These are phyloP conservation scores for Notothenia coriiceps DNA, from an alignment of 2,113 vertebrate genomes.

Conservation along the genomic window DNA sequence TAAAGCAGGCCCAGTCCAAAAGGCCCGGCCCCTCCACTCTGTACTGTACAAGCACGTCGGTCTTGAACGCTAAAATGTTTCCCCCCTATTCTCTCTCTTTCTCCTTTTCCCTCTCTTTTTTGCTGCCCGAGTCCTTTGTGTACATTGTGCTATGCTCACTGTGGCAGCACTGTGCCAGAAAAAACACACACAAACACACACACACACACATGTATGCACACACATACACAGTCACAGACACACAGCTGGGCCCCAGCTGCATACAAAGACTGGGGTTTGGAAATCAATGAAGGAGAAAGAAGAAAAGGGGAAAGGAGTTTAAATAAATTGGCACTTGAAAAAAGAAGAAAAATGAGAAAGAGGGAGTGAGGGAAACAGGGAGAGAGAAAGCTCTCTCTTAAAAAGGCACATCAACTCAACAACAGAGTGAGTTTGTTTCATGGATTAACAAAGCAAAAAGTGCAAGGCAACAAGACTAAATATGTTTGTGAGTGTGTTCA, in stretches of 20 bases:
- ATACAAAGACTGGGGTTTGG: slow-evolving; percentile 87
- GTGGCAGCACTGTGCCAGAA: slow-evolving; percentile 84
- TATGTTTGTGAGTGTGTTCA: slow-evolving; percentile 47
- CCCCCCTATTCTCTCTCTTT: slow-evolving; percentile 52
- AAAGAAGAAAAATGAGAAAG: slow-evolving; percentile 81
- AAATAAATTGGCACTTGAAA: slow-evolving; percentile 89
- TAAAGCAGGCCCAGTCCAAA: slow-evolving; percentile 60
- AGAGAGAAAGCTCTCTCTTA: slow-evolving; percentile 55
- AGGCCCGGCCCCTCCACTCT: slow-evolving; percentile 56
- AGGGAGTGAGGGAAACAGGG: slow-evolving; percentile 66
- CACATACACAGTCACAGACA: slow-evolving; percentile 74
- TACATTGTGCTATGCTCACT: slow-evolving; percentile 81
- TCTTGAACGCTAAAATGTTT: slow-evolving; percentile 54
- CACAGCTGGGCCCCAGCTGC: slow-evolving; percentile 89
- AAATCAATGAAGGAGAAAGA: slow-evolving; percentile 90
- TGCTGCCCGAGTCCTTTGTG: slow-evolving; percentile 75
- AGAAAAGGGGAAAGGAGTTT: slow-evolving; percentile 86
- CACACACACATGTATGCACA: slow-evolving; percentile 22
- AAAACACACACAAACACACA: slow-evolving; percentile 77
- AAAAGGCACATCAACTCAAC: slow-evolving; percentile 71
- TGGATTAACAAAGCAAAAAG: slow-evolving; percentile 57
- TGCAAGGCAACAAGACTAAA: slow-evolving; percentile 34
- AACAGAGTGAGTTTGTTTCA: slow-evolving; percentile 57
- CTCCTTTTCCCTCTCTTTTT: slow-evolving; percentile 45
- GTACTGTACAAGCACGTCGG: slow-evolving; percentile 68